Conservation (phyloP, 2,113 vertebrate species). For the Phaethon lepturus region DNA sequence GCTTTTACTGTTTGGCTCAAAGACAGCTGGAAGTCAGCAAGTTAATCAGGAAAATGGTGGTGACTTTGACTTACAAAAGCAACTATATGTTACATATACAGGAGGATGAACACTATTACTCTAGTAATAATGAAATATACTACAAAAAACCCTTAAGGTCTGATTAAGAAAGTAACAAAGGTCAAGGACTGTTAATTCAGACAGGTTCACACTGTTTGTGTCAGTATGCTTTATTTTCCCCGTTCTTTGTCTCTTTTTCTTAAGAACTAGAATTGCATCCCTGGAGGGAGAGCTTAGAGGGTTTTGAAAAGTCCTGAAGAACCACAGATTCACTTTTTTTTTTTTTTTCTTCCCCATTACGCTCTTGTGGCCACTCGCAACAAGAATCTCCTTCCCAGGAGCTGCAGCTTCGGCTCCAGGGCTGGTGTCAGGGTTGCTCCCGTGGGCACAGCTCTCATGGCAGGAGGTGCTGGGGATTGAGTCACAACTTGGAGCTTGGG, state of each 20-base stretch:
- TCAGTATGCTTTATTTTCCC: neutral
- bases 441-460: neutral
- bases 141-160: neutral
- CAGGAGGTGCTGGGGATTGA: neutral
- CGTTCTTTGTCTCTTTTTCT: neutral
- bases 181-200: neutral
- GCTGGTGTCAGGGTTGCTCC: neutral
- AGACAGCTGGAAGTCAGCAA: neutral
- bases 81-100: neutral
- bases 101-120: neutral
- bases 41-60: neutral
- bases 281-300: neutral
- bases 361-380: neutral
- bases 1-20: neutral
- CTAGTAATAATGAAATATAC: neutral
- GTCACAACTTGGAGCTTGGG: neutral
- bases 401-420: neutral
- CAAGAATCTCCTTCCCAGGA: neutral
- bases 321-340: neutral
- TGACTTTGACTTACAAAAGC: neutral
- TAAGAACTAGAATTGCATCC: neutral
- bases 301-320: conserved; percentile 16
- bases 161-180: neutral
- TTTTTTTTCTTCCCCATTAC: neutral
- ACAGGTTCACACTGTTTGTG: neutral